Conservation (phyloP, 2,113 vertebrate species). For the Phalacrocorax pelagicus region DNA sequence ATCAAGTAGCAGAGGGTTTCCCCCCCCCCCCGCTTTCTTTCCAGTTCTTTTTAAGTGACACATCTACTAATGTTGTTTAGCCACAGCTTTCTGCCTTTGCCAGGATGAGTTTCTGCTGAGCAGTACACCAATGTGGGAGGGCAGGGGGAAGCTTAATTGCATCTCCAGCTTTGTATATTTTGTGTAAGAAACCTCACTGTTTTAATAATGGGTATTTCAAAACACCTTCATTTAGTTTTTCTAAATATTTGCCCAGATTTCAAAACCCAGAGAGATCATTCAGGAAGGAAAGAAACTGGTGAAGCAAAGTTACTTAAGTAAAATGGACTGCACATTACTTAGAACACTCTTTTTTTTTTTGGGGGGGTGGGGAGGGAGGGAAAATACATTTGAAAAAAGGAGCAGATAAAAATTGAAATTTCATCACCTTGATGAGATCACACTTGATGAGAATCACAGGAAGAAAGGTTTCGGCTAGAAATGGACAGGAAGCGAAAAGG, state of each 20-base stretch:
- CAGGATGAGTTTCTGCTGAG: conserved; percentile 9
- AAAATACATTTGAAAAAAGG: not conserved
- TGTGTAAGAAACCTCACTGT: not conserved
- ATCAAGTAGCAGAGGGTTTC: not conserved
- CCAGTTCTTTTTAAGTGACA: conserved; percentile 8
- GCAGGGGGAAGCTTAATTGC: not conserved
- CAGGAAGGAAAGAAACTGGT: not conserved
- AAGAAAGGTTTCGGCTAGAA: not conserved
- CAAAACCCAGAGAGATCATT: not conserved
- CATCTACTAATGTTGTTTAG: conserved; percentile 4
- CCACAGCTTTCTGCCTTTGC: conserved; percentile 7
- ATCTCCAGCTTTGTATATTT: not conserved
- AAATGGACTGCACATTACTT: not conserved
- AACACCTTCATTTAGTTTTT: not conserved
- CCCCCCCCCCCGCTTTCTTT: not conserved
- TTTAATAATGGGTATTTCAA: not conserved
- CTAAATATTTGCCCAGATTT: not conserved
- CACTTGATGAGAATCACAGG: not conserved
- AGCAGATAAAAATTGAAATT: not conserved
- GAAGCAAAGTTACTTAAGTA: not conserved
- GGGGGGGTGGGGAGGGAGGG: no score
- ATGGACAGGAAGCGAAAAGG: not conserved
- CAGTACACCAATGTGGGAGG: not conserved
- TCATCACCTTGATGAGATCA: not conserved
- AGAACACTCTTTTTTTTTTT: not conserved